Conservation (phyloP, 2,888 invertebrate species). For the Tinea pellionella region DNA sequence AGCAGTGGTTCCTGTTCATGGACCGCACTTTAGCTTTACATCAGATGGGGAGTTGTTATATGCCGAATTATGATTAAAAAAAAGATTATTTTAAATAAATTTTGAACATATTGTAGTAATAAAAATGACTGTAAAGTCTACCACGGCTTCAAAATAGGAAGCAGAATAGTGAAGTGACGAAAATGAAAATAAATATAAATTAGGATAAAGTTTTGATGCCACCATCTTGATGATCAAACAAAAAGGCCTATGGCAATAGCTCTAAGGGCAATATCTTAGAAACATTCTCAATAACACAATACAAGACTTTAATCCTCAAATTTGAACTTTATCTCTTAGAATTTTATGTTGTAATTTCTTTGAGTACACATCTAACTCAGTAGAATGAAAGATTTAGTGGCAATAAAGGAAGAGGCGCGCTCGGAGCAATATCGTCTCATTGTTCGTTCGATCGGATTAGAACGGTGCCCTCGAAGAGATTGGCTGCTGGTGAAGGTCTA, state of each 20-base stretch:
- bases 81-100: too few relatives aligned
- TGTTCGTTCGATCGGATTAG: slow-evolving; percentile 37
- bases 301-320: neutral
- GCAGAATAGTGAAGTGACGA: too few relatives aligned
- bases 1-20: too few relatives aligned
- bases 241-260: slow-evolving; percentile 45
- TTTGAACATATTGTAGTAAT: too few relatives aligned
- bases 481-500: neutral
- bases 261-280: slow-evolving; percentile 28
- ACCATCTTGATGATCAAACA: neutral
- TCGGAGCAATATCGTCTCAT: slow-evolving; percentile 48
- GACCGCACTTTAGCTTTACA: too few relatives aligned
- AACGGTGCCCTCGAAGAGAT: slow-evolving; percentile 20
- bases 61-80: too few relatives aligned
- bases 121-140: too few relatives aligned
- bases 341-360: neutral
- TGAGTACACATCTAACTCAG: neutral
- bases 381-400: slow-evolving; percentile 61
- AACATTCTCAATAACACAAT: slow-evolving; percentile 17
- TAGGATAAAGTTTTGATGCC: too few relatives aligned
- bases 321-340: neutral
- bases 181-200: too few relatives aligned
- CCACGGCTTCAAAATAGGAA: too few relatives aligned
- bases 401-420: slow-evolving; percentile 58
- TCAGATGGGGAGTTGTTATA: too few relatives aligned